Evolutionary conservation across 2,113 vertebrate genomes (phyloP).

Genomic region (Nesogale talazaci): DNA sequence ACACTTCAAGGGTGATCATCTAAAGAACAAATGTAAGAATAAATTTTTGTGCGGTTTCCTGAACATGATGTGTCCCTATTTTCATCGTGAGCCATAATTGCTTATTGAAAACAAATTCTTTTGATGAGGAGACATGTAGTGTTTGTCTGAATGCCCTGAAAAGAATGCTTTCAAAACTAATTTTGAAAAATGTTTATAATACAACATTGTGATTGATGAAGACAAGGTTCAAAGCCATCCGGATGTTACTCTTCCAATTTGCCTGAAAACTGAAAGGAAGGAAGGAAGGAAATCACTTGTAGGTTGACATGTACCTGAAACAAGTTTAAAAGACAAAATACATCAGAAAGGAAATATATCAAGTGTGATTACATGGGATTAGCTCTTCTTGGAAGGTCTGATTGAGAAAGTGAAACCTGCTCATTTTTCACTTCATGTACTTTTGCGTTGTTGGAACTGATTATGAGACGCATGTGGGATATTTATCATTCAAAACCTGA

Average conservation of each 20-base stretch:
- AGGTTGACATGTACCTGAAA: not conserved
- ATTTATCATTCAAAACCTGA: slow-evolving; percentile 5
- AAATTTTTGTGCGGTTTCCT: not conserved
- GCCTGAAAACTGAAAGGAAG: not conserved
- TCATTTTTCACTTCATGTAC: not conserved
- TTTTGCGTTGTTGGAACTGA: not conserved
- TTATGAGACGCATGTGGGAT: not conserved
- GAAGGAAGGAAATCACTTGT: not conserved
- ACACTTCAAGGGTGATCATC: slow-evolving; percentile 36
- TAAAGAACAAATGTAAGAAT: slow-evolving; percentile 48
- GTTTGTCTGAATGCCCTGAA: not conserved
- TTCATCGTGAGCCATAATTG: slow-evolving; percentile 34
- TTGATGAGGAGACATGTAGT: not conserved
- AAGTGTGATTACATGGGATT: not conserved
- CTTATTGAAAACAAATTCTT: slow-evolving; percentile 58
- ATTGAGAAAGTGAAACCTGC: not conserved
- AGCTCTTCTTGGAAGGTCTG: not conserved
- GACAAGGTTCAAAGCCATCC: not conserved
- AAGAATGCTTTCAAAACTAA: not conserved
- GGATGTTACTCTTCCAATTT: not conserved
- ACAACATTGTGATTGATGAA: not conserved
- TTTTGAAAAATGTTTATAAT: not conserved
- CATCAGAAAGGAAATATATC: not conserved
- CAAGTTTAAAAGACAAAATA: not conserved
- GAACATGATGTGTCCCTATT: not conserved